A percentile compares a stretch with the other conserved stretches of the same genome.
Evolutionary conservation across 1,140 invertebrate genomes (phyloP).

Genomic region (Eulimnadia texana): DNA sequence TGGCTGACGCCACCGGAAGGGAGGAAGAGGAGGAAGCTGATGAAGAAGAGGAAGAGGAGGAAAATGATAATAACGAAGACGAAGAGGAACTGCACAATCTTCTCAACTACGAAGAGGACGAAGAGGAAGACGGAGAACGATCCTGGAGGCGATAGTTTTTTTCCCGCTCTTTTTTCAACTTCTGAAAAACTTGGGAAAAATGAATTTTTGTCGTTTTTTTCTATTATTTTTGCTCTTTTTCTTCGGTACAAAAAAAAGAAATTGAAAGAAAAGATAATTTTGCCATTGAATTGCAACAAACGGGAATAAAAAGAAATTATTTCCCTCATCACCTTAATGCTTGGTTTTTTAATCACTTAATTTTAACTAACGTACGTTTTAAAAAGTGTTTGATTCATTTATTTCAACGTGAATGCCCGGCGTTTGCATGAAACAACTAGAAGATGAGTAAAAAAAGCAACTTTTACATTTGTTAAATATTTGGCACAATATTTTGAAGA

Average conservation of each 20-base stretch:
- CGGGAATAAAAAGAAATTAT: too few relatives aligned
- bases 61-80: constrained; percentile 21
- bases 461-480: background rate
- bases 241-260: background rate
- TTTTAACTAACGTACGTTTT: too few relatives aligned
- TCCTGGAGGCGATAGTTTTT: constrained; percentile 40
- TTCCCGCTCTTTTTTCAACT: background rate
- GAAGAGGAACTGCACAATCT: constrained; percentile 26
- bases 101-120: constrained; percentile 40
- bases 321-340: too few relatives aligned
- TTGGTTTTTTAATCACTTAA: too few relatives aligned
- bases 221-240: too few relatives aligned
- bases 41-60: constrained; percentile 20
- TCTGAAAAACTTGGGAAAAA: too few relatives aligned
- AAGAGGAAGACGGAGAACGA: constrained; percentile 40
- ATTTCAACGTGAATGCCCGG: background rate
- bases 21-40: constrained; percentile 16
- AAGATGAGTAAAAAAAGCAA: background rate
- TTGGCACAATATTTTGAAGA: too few relatives aligned
- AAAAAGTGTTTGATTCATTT: too few relatives aligned
- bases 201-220: too few relatives aligned
- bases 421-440: too few relatives aligned
- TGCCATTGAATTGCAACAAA: too few relatives aligned
- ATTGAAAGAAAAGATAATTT: background rate
- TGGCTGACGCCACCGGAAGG: constrained; percentile 14